Evolutionary conservation across 2,888 invertebrate genomes (phyloP), one percentile per base, ranked within the genome.

Genomic region (Arge pagana): DNA sequence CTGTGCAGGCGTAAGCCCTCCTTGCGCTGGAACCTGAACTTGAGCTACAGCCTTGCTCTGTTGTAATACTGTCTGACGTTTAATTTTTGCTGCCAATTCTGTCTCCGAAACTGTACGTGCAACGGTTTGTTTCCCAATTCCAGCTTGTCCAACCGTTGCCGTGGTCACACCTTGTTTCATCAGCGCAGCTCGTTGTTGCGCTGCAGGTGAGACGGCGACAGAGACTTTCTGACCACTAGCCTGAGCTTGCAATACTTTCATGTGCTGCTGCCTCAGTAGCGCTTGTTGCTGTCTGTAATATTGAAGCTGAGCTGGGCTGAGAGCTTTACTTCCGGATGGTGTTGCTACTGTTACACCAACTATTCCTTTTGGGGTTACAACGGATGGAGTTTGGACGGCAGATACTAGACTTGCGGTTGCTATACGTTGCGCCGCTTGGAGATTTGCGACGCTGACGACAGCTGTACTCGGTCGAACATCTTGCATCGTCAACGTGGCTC

Each of bases 231-330:
- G 77, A 7, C 71, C 71, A 6, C 65, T 61, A 1, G 68, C 68
- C 24, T 73, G 74, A 0, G 68, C 68, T 11, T 76, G 74, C 4
- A 74, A 28, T 3, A 66, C 66, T 51, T 75, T 74, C 4, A 68
- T 55, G 8, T 73, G 61, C 66, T 58, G 81, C 68, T 60, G 80
- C 54, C 57, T 78, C 65, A 50, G 79, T 67, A 57, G 72, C 66
- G 55, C 72, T 68, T 64, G 81, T 68, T 84, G 85, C 66, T 86
- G 87, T n/a, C 85, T 80, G 60, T 85, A 84, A 64, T 85, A 79
- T 64, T 86, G 83, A 49, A 84, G 62, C 59, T 84, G 85, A 0
- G 81, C 80, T 3, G 78, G 79, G 16, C 80, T 81, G 16, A 83
- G 68, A 4, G 80, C 77, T 66, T 83, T 82, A 33, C 77, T 79